These are phyloP conservation scores for Danio tinwini DNA, from an alignment of 2,797 vertebrate genomes.

Conservation along the genomic window DNA sequence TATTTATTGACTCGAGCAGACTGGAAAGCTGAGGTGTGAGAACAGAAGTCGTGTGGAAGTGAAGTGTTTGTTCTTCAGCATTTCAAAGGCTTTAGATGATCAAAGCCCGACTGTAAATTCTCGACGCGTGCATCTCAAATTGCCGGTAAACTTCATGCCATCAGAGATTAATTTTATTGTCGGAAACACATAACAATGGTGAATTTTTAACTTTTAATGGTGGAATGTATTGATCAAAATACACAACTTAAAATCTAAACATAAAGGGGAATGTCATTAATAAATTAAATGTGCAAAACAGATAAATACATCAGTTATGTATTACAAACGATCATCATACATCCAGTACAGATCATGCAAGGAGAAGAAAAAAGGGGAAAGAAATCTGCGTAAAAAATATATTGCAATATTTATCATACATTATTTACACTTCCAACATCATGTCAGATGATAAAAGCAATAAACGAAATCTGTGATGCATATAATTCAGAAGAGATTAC, in stretches of 20 bases:
- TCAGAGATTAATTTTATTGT: not conserved
- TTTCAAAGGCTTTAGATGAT: slow-evolving; percentile 25
- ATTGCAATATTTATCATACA: slow-evolving; percentile 58
- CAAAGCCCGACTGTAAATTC: not conserved
- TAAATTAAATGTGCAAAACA: slow-evolving; percentile 78
- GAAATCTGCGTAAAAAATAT: slow-evolving; percentile 49
- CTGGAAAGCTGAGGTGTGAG: slow-evolving; percentile 29
- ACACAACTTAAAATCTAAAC: slow-evolving; percentile 35
- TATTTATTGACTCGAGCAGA: not conserved
- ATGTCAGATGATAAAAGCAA: slow-evolving; percentile 19
- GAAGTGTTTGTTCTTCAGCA: not conserved
- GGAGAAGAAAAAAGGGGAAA: slow-evolving; percentile 50
- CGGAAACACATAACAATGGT: not conserved
- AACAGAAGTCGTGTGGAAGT: slow-evolving; percentile 39
- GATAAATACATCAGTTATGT: slow-evolving; percentile 55
- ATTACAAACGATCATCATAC: slow-evolving; percentile 25
- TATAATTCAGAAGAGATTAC: slow-evolving; percentile 40
- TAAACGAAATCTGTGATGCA: not conserved
- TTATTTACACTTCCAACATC: slow-evolving; percentile 61
- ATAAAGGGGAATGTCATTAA: slow-evolving; percentile 54
- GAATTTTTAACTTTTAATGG: slow-evolving; percentile 26
- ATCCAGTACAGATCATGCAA: slow-evolving; percentile 38
- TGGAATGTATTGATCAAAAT: slow-evolving; percentile 51
- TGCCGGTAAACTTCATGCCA: not conserved
- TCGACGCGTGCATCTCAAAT: slow-evolving; percentile 22